These are phyloP conservation scores for Danaus plexippus DNA, from an alignment of 1,140 invertebrate genomes.

Conservation along the genomic window DNA sequence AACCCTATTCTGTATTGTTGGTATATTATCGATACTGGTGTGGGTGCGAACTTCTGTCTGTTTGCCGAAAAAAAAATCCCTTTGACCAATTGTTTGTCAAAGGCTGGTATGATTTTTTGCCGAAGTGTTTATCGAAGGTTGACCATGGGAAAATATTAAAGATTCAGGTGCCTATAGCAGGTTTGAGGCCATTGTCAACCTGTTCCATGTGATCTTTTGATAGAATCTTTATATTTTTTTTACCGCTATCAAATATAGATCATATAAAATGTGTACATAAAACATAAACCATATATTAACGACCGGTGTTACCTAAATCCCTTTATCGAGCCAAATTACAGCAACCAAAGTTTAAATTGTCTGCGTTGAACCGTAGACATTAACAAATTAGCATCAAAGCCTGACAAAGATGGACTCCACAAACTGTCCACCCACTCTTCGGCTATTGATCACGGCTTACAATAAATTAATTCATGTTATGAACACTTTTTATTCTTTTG, in stretches of 20 bases:
- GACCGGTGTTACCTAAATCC: slow-evolving; percentile 26
- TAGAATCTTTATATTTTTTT: slow-evolving; percentile 41
- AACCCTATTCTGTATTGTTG: slow-evolving; percentile 55
- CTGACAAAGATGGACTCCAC: slow-evolving; percentile 69
- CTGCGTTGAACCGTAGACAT: slow-evolving; percentile 61
- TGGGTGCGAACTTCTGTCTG: slow-evolving; percentile 49
- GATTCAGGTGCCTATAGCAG: slow-evolving; percentile 61
- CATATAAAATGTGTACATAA: too few species aligned
- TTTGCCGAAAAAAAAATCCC: slow-evolving; percentile 59
- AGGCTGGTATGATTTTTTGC: slow-evolving; percentile 56
- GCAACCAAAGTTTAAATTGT: slow-evolving; percentile 64
- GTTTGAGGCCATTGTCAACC: slow-evolving; percentile 53
- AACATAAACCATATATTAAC: slow-evolving; percentile 14
- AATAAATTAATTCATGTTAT: slow-evolving; percentile 70
- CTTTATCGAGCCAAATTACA: slow-evolving; percentile 28
- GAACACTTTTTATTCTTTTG: slow-evolving; percentile 64
- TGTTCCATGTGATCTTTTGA: slow-evolving; percentile 40
- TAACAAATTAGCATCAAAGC: slow-evolving; percentile 69
- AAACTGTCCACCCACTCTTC: slow-evolving; percentile 67
- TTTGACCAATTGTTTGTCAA: slow-evolving; percentile 69
- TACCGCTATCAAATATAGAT: slow-evolving; percentile 21
- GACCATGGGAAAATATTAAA: slow-evolving; percentile 69
- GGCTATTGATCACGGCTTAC: slow-evolving; percentile 59
- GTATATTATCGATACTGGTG: slow-evolving; percentile 50
- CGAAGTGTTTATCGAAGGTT: slow-evolving; percentile 60